These are phyloP conservation scores for Nudaria mundana DNA, from an alignment of 2,888 invertebrate genomes.

Conservation along the genomic window DNA sequence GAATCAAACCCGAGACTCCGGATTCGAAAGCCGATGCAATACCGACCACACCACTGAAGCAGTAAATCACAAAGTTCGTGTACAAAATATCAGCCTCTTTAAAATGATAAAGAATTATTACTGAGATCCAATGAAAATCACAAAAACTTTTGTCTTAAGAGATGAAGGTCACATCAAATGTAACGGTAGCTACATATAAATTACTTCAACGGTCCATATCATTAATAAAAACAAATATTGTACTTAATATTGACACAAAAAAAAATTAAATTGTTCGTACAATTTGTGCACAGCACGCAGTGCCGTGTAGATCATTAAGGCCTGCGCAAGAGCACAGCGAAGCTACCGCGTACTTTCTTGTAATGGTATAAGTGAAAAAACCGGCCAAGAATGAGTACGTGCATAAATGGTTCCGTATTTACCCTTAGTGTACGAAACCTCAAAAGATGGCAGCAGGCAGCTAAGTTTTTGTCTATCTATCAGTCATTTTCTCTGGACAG, in stretches of 20 bases:
- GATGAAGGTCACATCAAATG: not conserved
- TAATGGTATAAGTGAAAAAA: conserved; percentile 3
- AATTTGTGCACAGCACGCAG: conserved; percentile 39
- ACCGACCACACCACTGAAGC: no score
- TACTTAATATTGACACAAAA: conserved; percentile 4
- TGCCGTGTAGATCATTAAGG: conserved; percentile 41
- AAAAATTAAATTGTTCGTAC: conserved; percentile 37
- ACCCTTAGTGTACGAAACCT: no score
- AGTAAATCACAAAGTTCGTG: no score
- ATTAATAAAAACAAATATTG: conserved; percentile 2
- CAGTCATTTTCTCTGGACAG: no score
- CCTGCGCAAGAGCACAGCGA: conserved; percentile 32
- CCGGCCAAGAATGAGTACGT: not conserved
- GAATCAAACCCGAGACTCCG: no score
- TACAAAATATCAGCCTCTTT: no score
- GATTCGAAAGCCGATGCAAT: no score
- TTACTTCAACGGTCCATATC: not conserved
- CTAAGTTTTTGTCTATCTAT: no score
- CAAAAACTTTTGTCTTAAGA: not conserved
- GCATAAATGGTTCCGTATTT: not conserved
- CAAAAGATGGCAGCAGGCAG: no score
- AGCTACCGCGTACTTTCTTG: conserved; percentile 38
- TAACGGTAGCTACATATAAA: not conserved
- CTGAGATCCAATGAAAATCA: not conserved
- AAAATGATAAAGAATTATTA: no score